Percentiles rank a stretch among this genome's conserved stretches.
These are phyloP conservation scores for Lepidurus couesii DNA, from an alignment of 1,140 invertebrate genomes.

Conservation along the genomic window DNA sequence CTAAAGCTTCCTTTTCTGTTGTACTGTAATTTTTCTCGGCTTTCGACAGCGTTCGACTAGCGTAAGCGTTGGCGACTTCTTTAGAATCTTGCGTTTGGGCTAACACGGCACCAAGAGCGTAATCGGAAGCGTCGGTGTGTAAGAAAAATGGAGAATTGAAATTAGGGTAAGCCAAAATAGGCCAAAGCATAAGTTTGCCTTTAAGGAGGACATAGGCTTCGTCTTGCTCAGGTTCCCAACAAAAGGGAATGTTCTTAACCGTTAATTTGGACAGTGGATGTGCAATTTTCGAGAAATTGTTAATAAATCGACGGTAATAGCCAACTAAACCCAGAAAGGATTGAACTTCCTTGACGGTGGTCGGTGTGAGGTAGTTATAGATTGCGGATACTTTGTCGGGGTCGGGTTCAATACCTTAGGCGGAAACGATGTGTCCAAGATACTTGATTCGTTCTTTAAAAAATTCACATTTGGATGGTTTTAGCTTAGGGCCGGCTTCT, in stretches of 20 bases:
- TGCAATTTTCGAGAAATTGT: conserved; percentile 39
- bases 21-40: conserved; percentile 43
- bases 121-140: conserved; percentile 31
- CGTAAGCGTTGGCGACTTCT: conserved; percentile 47
- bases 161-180: conserved; percentile 39
- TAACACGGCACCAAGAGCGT: conserved; percentile 36
- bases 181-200: conserved; percentile 33
- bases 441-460: conserved; percentile 2
- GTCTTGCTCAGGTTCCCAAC: conserved; percentile 34
- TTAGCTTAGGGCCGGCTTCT: background rate
- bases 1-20: conserved; percentile 46
- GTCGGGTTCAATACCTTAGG: conserved; percentile 9
- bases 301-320: conserved; percentile 40
- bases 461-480: conserved; percentile 22
- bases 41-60: conserved; percentile 41
- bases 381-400: background rate
- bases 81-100: conserved; percentile 39
- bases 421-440: background rate
- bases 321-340: conserved; percentile 40
- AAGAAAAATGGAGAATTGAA: conserved; percentile 41
- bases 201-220: too few relatives aligned
- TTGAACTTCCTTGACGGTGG: conserved; percentile 40
- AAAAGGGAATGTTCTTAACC: conserved; percentile 38
- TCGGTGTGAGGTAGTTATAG: background rate
- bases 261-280: conserved; percentile 38